Percentiles rank a stretch among this genome's conserved stretches.
Evolutionary conservation across 35 echinoderm and acorn worm genomes (phyloP).

Genomic region (Amphiura filiformis): DNA sequence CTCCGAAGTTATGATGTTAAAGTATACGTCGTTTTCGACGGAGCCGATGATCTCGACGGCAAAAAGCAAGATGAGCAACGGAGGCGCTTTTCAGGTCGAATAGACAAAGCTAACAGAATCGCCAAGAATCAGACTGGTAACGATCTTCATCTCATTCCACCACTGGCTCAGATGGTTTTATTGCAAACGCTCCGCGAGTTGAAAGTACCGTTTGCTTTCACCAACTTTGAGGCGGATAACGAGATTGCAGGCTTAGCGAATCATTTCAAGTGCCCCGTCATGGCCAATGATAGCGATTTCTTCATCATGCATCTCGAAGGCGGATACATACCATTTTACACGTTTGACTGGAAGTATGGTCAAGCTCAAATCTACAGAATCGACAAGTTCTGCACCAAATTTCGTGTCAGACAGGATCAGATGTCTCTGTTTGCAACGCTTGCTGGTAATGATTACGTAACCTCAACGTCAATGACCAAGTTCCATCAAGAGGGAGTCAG

Average conservation of each 20-base stretch:
- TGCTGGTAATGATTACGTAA: not conserved
- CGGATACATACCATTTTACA: not conserved
- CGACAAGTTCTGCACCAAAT: not conserved
- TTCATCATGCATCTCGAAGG: not conserved
- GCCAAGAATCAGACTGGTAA: not conserved
- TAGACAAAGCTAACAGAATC: not conserved
- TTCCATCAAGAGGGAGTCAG: no score
- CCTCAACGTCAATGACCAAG: no score
- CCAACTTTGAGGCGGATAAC: not conserved
- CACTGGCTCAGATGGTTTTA: not conserved
- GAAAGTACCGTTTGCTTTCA: not conserved
- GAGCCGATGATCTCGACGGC: not conserved
- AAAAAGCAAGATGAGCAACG: not conserved
- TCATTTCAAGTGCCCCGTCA: not conserved
- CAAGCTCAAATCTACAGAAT: not conserved
- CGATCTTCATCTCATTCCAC: not conserved
- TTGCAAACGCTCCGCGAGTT: not conserved
- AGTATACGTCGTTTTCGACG: not conserved
- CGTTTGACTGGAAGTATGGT: not conserved
- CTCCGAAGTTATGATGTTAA: not conserved
- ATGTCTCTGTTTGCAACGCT: not conserved
- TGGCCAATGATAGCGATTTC: not conserved
- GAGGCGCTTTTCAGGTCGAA: not conserved
- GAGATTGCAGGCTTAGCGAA: not conserved
- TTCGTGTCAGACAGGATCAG: not conserved